Percentiles rank a stretch among this genome's conserved stretches.
These are phyloP conservation scores for Amphimallon solstitiale DNA, from an alignment of 2,888 invertebrate species.

Conservation along the genomic window DNA sequence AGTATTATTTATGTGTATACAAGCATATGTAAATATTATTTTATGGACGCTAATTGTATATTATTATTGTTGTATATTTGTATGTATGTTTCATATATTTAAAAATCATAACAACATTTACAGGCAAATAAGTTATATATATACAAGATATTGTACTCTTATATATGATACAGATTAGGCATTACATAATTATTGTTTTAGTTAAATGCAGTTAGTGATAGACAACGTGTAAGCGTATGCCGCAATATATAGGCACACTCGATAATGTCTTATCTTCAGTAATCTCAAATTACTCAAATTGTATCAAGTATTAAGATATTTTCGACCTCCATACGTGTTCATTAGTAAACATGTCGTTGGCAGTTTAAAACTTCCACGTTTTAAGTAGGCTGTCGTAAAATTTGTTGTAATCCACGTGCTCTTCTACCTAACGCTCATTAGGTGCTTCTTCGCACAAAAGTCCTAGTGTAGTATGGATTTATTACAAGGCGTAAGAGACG, in stretches of 20 bases:
- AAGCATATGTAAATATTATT: too few relatives aligned
- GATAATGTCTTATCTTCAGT: constrained; percentile 27
- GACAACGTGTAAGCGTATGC: background rate
- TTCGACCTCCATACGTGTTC: constrained; percentile 26
- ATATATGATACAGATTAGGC: too few relatives aligned
- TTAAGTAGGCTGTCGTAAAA: background rate
- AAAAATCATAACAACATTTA: too few relatives aligned
- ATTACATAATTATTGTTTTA: too few relatives aligned
- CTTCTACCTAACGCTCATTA: background rate
- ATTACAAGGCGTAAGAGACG: constrained; percentile 49
- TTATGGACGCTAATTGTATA: too few relatives aligned
- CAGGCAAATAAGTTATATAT: too few relatives aligned
- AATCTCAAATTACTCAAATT: constrained; percentile 32
- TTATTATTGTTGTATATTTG: too few relatives aligned
- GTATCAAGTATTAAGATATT: constrained; percentile 24
- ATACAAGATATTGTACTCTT: too few relatives aligned
- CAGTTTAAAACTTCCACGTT: constrained; percentile 26
- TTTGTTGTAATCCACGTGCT: constrained; percentile 1
- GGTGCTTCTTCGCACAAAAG: background rate
- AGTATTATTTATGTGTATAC: too few relatives aligned
- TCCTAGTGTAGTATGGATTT: constrained; percentile 30
- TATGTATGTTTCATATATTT: too few relatives aligned
- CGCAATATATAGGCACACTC: background rate
- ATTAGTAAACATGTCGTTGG: constrained; percentile 16
- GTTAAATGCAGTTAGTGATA: too few relatives aligned